Conservation (phyloP, 2,113 vertebrate genomes). For the Cromileptes altivelis region DNA sequence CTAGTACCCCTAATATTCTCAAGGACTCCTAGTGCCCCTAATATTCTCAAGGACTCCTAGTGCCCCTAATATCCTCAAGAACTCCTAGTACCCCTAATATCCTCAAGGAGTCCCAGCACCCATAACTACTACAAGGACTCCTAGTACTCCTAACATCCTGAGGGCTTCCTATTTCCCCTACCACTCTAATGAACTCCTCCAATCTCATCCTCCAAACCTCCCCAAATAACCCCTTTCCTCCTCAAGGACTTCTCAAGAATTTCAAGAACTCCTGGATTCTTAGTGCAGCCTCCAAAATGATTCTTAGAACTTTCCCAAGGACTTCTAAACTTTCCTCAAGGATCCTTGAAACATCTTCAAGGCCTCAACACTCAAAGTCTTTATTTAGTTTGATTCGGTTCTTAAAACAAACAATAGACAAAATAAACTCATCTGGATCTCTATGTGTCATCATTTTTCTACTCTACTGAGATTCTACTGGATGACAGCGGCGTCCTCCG, state of each 20-base stretch:
- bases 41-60: too few relatives aligned
- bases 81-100: not conserved
- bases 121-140: not conserved
- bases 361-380: too few relatives aligned
- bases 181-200: not conserved
- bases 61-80: not conserved
- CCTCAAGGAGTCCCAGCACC: not conserved
- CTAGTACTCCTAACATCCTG: not conserved
- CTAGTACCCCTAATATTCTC: too few relatives aligned
- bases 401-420: too few relatives aligned
- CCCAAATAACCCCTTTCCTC: not conserved
- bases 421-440: too few relatives aligned
- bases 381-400: too few relatives aligned
- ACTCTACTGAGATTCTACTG: not conserved
- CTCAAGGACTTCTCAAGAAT: too few relatives aligned
- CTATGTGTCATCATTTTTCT: too few relatives aligned
- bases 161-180: not conserved
- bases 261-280: too few relatives aligned
- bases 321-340: not conserved
- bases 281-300: not conserved
- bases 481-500: fast-evolving
- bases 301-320: not conserved
- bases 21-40: too few relatives aligned
- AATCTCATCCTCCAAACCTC: not conserved
- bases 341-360: not conserved